These are phyloP conservation scores for Petromus typicus DNA, from an alignment of 2,113 vertebrate species.

Conservation along the genomic window DNA sequence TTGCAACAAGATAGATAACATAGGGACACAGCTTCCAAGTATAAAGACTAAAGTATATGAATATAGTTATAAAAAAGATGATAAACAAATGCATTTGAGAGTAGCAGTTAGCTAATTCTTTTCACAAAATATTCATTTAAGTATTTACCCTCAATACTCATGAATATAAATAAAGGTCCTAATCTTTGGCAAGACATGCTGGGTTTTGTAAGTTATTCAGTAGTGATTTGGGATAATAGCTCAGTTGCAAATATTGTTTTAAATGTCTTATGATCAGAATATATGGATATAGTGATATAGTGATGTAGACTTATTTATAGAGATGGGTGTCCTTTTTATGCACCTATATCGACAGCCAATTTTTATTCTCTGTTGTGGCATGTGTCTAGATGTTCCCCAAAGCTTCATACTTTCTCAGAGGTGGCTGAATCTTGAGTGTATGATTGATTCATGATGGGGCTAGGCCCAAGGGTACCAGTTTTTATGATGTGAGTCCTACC, in stretches of 20 bases:
- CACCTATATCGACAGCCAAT: neutral
- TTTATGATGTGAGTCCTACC: too few relatives aligned
- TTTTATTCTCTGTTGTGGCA: neutral
- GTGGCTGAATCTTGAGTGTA: too few relatives aligned
- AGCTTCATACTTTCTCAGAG: too few relatives aligned
- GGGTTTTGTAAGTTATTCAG: neutral
- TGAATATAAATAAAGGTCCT: slow-evolving; percentile 24
- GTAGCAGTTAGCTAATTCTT: neutral
- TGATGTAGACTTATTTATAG: neutral
- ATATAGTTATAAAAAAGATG: neutral
- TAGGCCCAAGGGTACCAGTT: too few relatives aligned
- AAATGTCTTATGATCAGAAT: neutral
- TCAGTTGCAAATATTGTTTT: slow-evolving; percentile 10
- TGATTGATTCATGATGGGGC: too few relatives aligned
- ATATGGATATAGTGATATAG: neutral
- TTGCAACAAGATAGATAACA: neutral
- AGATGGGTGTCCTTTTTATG: neutral
- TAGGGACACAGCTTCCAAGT: neutral
- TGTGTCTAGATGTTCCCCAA: too few relatives aligned
- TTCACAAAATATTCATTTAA: neutral
- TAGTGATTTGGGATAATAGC: neutral
- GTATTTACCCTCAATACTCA: neutral
- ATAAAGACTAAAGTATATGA: neutral
- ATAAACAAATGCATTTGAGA: neutral
- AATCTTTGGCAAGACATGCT: neutral